phyloP scores from a whole-genome alignment of 2,888 invertebrate species.

The Ametastegia equiseti region DNA sequence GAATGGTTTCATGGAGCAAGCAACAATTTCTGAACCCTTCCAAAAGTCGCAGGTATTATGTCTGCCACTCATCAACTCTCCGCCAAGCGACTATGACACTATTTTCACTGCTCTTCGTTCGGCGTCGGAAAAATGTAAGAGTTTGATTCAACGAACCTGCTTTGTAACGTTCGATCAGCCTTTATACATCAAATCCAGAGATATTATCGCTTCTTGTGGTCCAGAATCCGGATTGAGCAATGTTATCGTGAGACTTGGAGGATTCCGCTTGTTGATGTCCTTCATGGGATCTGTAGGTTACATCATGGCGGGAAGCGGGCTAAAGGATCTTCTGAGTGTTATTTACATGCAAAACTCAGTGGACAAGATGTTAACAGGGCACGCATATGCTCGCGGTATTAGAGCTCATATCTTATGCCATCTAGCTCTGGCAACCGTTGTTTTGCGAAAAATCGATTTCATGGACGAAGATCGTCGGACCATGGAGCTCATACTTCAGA shows the following conservation, averaged over 20 bases:
- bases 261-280: constrained; percentile 52
- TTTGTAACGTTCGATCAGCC: neutral
- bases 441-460: constrained; percentile 30
- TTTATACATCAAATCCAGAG: neutral
- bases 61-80: neutral
- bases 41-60: neutral
- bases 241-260: neutral
- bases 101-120: neutral
- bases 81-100: neutral
- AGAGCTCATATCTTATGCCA: constrained; percentile 49
- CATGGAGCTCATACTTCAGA: too few species aligned
- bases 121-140: neutral
- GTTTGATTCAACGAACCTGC: neutral
- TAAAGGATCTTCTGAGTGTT: constrained; percentile 54
- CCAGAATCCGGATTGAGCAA: too few species aligned
- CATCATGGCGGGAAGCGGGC: constrained; percentile 57
- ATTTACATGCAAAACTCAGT: constrained; percentile 55
- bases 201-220: too few species aligned
- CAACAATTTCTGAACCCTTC: neutral
- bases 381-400: neutral
- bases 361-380: constrained; percentile 53
- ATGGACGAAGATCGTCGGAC: too few species aligned
- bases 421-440: constrained; percentile 50
- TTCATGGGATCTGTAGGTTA: constrained; percentile 56
- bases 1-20: constrained; percentile 38